Percentiles rank a stretch among this genome's conserved stretches.
Conservation (phyloP, 2,888 invertebrate genomes). For the Heliconius charithonia region DNA sequence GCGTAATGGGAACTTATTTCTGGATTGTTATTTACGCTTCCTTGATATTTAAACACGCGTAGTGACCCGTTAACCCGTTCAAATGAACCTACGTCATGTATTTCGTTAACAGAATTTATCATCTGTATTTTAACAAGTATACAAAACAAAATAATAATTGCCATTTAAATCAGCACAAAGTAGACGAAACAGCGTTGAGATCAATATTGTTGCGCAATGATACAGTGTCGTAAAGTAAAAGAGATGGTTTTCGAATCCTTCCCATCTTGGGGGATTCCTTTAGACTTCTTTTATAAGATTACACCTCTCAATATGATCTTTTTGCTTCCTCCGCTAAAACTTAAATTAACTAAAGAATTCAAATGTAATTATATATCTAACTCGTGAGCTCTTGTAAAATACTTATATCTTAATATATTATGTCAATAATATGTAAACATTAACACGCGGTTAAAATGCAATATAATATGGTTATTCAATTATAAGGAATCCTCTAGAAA, state of each 20-base stretch:
- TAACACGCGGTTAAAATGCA: constrained; percentile 29
- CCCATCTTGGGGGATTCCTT: background rate
- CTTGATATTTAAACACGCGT: constrained; percentile 20
- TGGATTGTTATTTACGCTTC: constrained; percentile 28
- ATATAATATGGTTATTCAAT: constrained; percentile 25
- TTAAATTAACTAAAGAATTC: background rate
- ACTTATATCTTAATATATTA: background rate
- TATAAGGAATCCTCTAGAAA: constrained; percentile 20
- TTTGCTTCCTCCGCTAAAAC: background rate
- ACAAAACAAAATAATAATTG: constrained; percentile 15
- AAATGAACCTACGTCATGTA: background rate
- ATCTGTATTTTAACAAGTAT: constrained; percentile 5
- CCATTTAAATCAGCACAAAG: background rate
- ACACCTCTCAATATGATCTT: background rate
- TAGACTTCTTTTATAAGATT: background rate
- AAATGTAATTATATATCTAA: constrained; percentile 2
- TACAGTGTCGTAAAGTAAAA: background rate
- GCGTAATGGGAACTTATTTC: constrained; percentile 34
- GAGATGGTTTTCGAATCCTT: background rate
- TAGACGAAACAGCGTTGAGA: background rate
- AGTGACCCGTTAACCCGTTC: constrained; percentile 3
- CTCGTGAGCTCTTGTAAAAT: constrained; percentile 1
- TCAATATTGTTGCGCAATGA: background rate
- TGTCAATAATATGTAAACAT: constrained; percentile 13
- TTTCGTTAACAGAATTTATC: constrained; percentile 5